Conservation (phyloP, 2,113 vertebrate species). For the Amblyornis subalaris region DNA sequence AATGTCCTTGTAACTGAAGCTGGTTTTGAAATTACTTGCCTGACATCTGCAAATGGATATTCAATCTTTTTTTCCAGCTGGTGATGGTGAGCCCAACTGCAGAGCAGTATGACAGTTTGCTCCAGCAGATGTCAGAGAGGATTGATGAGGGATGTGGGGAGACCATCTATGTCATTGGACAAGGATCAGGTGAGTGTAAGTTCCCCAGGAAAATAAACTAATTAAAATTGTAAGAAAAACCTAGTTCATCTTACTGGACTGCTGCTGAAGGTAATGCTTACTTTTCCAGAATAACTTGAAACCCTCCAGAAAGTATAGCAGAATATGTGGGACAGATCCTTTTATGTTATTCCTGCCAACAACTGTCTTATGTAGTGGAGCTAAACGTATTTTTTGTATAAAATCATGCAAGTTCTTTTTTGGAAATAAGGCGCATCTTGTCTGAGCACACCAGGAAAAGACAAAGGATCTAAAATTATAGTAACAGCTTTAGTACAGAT, state of each 20-base stretch:
- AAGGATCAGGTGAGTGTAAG: slow-evolving; percentile 89
- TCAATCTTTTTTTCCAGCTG: slow-evolving; percentile 76
- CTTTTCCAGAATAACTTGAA: background rate
- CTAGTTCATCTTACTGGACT: background rate
- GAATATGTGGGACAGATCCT: background rate
- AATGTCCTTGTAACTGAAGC: background rate
- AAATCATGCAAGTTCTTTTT: background rate
- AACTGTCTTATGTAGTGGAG: background rate
- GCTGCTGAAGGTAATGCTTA: background rate
- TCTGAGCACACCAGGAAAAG: background rate
- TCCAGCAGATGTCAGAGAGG: slow-evolving; percentile 90
- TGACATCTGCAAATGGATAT: background rate
- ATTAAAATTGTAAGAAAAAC: background rate
- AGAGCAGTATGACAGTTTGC: slow-evolving; percentile 96
- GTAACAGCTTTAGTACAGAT: background rate
- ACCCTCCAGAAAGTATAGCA: background rate
- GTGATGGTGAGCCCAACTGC: slow-evolving; percentile 95
- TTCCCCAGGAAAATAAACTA: background rate
- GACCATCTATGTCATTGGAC: slow-evolving; percentile 97
- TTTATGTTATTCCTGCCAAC: background rate
- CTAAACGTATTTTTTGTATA: background rate
- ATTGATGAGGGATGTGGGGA: slow-evolving; percentile 98
- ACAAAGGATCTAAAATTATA: background rate
- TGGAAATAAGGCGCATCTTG: background rate
- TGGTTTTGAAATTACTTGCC: background rate